A percentile compares a stretch with the other conserved stretches of the same genome.
phyloP scores from a whole-genome alignment of 2,797 vertebrate species.

The Microctenopoma lineatum region DNA sequence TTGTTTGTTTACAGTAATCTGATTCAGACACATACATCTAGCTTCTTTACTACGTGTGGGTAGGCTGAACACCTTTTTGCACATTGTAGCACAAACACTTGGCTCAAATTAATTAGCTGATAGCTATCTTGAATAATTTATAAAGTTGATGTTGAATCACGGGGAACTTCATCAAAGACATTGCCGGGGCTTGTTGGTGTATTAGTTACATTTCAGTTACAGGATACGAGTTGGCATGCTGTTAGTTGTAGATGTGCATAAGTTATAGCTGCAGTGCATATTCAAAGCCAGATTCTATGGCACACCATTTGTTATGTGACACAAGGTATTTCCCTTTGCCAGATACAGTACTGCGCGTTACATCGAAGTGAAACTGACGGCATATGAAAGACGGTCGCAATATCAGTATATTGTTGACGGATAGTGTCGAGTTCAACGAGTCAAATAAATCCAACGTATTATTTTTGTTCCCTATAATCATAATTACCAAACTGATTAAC shows the following conservation, averaged over 20 bases:
- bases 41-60: too few relatives aligned
- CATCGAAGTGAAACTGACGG: background rate
- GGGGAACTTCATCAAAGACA: too few relatives aligned
- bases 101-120: background rate
- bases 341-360: background rate
- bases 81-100: background rate
- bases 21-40: background rate
- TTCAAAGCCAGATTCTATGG: background rate
- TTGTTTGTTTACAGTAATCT: conserved; percentile 36
- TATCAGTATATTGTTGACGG: background rate
- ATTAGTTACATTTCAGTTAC: background rate
- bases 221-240: background rate
- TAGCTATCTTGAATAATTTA: background rate
- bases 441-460: background rate
- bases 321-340: background rate
- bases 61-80: too few relatives aligned
- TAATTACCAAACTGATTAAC: background rate
- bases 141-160: too few relatives aligned
- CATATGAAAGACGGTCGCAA: background rate
- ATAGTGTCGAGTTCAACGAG: background rate
- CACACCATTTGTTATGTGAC: conserved; percentile 1
- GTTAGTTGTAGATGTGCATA: background rate
- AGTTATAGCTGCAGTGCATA: background rate
- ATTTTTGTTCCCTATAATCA: background rate
- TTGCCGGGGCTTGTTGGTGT: background rate